phyloP scores from a whole-genome alignment of 2,797 vertebrate species.

The Babyrousa celebensis region DNA sequence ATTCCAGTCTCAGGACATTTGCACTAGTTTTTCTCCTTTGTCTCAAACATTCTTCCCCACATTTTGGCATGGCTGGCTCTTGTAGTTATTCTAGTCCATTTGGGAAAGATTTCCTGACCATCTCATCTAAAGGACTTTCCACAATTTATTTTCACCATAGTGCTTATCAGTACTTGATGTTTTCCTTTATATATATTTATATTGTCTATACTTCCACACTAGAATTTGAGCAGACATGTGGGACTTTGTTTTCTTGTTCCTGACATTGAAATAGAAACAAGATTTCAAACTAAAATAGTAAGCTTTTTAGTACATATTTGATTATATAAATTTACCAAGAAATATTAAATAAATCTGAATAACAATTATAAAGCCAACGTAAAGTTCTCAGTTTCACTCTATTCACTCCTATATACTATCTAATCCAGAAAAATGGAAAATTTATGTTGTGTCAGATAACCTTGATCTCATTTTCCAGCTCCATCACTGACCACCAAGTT shows the following conservation, averaged over 20 bases:
- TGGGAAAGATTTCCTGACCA: background rate
- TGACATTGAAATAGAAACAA: background rate
- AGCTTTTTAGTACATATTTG: slow-evolving; percentile 28
- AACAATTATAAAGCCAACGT: background rate
- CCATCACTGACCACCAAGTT: background rate
- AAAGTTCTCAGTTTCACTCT: background rate
- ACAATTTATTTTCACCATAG: slow-evolving; percentile 39
- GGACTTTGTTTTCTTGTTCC: background rate
- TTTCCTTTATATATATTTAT: background rate
- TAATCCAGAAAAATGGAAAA: slow-evolving; percentile 53
- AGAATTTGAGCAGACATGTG: background rate
- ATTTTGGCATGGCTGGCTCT: background rate
- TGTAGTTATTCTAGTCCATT: background rate
- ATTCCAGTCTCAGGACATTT: background rate
- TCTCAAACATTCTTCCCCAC: background rate
- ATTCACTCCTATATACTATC: background rate
- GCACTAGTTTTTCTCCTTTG: background rate
- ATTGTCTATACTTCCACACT: background rate
- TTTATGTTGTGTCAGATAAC: background rate
- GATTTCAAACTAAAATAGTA: slow-evolving; percentile 8
- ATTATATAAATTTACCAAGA: background rate
- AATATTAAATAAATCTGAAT: background rate
- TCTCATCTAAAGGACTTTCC: background rate
- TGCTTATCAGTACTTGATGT: background rate
- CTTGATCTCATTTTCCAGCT: background rate